phyloP scores from a whole-genome alignment of 2,888 invertebrate genomes.

The Mechanitis messenoides region DNA sequence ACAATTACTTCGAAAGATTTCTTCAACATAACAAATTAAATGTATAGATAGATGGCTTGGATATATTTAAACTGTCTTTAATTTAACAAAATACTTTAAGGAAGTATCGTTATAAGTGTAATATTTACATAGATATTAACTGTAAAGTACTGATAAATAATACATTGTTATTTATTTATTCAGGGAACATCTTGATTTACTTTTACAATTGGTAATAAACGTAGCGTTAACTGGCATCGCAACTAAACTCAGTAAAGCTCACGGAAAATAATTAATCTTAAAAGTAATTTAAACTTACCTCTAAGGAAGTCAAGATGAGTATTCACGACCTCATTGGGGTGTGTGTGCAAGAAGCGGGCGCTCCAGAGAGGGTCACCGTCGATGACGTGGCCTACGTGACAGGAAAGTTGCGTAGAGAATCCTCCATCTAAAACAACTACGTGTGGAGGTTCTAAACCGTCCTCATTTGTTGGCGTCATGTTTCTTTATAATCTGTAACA shows the following conservation, averaged over 20 bases:
- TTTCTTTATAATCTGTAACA: conserved; percentile 25
- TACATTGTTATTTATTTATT: too few relatives aligned
- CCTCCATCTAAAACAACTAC: conserved; percentile 82
- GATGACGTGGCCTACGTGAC: conserved; percentile 83
- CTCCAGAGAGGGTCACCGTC: conserved; percentile 95
- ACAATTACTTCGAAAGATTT: conserved; percentile 42
- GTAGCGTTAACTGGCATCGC: conserved; percentile 8
- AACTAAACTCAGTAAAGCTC: background rate
- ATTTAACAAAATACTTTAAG: too few relatives aligned
- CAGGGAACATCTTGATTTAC: too few relatives aligned
- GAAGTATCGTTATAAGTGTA: too few relatives aligned
- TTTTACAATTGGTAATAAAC: conserved; percentile 5
- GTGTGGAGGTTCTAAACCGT: conserved; percentile 52
- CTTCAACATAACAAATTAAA: background rate
- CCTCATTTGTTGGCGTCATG: conserved; percentile 58
- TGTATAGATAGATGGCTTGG: background rate
- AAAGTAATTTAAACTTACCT: conserved; percentile 61
- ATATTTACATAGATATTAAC: too few relatives aligned
- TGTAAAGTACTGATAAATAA: too few relatives aligned
- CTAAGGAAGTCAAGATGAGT: conserved; percentile 89
- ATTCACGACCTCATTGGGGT: conserved; percentile 86
- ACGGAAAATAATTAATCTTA: background rate
- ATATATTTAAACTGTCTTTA: too few relatives aligned
- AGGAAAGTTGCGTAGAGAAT: conserved; percentile 87
- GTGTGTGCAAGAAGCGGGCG: conserved; percentile 85